Conservation (phyloP, 2,797 vertebrate species). For the Anolis apletophallus region DNA sequence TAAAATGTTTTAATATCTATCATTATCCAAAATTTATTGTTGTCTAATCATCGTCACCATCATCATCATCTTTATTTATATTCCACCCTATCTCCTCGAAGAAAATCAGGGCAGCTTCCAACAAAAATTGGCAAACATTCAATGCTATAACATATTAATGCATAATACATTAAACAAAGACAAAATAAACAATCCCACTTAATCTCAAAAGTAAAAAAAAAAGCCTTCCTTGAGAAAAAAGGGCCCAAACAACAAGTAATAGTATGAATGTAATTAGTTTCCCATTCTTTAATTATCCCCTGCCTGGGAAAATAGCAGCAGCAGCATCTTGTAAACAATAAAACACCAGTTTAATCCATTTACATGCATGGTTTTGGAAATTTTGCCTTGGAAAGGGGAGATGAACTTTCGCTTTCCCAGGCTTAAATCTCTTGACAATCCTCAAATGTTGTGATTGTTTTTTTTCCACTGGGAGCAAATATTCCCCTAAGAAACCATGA, state of each 20-base stretch:
- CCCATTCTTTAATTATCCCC: background rate
- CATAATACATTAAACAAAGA: too few species aligned
- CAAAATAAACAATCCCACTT: too few species aligned
- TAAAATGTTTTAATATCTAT: background rate
- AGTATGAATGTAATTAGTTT: background rate
- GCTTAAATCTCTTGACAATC: background rate
- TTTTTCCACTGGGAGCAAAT: background rate
- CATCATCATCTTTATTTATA: too few species aligned
- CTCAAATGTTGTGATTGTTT: background rate
- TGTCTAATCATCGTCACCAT: too few species aligned
- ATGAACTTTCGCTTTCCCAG: conserved; percentile 15
- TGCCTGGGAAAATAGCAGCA: background rate
- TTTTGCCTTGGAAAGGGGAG: background rate
- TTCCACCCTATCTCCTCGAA: too few species aligned
- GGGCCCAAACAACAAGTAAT: background rate
- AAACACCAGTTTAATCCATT: background rate
- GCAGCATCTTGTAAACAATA: background rate
- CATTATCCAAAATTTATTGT: background rate
- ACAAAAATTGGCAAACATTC: too few species aligned
- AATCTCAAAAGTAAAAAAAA: background rate
- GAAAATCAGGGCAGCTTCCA: too few species aligned
- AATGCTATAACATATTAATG: too few species aligned
- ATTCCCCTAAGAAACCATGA: background rate
- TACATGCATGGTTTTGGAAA: background rate
- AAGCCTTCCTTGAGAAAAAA: background rate